These are phyloP conservation scores for Argya squamiceps DNA, from an alignment of 2,797 vertebrate species.

Conservation along the genomic window DNA sequence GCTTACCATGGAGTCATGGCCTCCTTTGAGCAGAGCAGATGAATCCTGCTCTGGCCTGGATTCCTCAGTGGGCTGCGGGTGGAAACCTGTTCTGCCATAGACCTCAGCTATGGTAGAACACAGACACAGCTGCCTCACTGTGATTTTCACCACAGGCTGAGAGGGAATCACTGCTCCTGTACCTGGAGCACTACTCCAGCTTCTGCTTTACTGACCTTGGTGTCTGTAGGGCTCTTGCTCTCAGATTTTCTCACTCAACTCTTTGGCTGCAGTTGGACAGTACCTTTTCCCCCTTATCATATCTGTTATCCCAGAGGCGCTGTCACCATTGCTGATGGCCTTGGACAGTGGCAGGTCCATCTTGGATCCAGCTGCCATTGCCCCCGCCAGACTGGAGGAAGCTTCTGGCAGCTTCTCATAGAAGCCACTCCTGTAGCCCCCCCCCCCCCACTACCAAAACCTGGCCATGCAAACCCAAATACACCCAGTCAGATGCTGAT, in stretches of 20 bases:
- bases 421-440: not conserved
- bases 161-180: not conserved
- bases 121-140: not conserved
- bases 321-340: not conserved
- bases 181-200: not conserved
- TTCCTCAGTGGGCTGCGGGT: not conserved
- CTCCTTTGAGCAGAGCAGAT: not conserved
- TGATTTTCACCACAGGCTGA: not conserved
- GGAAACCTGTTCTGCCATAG: not conserved
- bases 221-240: not conserved
- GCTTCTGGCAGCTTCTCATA: not conserved
- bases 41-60: not conserved
- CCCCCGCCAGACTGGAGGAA: not conserved
- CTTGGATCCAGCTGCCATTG: not conserved
- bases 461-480: not conserved
- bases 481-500: not conserved
- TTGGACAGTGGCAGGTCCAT: rapidly evolving
- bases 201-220: not conserved
- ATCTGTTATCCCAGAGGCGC: not conserved
- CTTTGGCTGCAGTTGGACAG: not conserved
- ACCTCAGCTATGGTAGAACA: not conserved
- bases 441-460: not conserved
- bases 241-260: not conserved
- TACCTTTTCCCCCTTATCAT: not conserved
- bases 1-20: not conserved